Evolutionary conservation across 2,113 vertebrate species (phyloP).

Genomic region (Orthonyx spaldingii): DNA sequence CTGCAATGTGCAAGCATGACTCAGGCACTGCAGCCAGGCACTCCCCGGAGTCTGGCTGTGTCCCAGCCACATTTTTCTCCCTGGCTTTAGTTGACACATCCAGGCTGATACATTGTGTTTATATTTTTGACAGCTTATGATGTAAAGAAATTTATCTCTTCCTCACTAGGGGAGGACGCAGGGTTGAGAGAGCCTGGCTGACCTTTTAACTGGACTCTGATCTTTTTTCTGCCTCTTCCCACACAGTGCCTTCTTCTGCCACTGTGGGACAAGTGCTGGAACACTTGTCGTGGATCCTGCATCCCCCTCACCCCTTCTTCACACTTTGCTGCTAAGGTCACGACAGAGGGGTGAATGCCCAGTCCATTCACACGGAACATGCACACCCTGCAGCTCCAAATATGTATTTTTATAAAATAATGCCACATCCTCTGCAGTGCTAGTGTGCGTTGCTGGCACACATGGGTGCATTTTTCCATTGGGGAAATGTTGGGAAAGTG

Average conservation of each 20-base stretch:
- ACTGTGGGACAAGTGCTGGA: neutral
- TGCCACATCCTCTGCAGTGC: neutral
- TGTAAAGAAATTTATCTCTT: slow-evolving; percentile 12
- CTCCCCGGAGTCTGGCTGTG: neutral
- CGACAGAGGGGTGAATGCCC: neutral
- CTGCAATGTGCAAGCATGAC: slow-evolving; percentile 1
- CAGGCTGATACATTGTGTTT: slow-evolving; percentile 9
- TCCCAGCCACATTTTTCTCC: neutral
- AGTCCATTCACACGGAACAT: neutral
- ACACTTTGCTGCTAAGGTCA: neutral
- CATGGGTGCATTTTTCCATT: neutral
- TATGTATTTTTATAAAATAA: neutral
- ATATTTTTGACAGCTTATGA: neutral
- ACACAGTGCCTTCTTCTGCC: neutral
- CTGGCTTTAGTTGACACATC: neutral
- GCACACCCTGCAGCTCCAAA: neutral
- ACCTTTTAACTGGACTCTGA: slow-evolving; percentile 20
- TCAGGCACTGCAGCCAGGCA: neutral
- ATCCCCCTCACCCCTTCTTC: neutral
- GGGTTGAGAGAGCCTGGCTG: neutral
- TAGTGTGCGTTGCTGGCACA: fast-evolving
- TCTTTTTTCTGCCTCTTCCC: neutral
- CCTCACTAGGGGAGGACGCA: neutral
- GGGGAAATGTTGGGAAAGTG: neutral
- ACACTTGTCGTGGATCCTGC: neutral